Conservation (phyloP, 2,797 vertebrate species). For the Erpetoichthys calabaricus region DNA sequence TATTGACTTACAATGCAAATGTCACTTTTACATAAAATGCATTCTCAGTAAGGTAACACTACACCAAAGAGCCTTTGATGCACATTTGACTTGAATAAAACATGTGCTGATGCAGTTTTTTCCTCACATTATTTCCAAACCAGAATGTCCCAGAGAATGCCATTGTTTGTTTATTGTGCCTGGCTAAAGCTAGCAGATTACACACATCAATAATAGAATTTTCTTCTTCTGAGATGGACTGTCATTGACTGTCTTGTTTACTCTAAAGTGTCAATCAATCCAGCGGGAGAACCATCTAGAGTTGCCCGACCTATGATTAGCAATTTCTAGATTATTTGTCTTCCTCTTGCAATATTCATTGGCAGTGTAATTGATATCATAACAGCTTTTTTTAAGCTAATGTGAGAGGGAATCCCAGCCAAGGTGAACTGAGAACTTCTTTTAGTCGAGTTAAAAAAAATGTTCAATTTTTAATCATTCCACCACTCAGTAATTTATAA, state of each 20-base stretch:
- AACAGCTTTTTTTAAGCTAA: conserved; percentile 29
- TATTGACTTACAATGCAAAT: not conserved
- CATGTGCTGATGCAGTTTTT: too few relatives aligned
- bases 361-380: conserved; percentile 34
- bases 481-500: conserved; percentile 53
- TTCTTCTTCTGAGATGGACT: conserved; percentile 32
- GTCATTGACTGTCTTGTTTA: conserved; percentile 26
- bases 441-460: conserved; percentile 32
- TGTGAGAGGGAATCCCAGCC: conserved; percentile 21
- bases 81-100: too few relatives aligned
- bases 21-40: not conserved
- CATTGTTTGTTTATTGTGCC: conserved; percentile 12
- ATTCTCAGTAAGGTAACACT: not conserved
- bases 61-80: not conserved
- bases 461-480: conserved; percentile 48
- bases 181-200: conserved; percentile 19
- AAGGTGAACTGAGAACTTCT: conserved; percentile 28
- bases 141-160: not conserved
- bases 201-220: conserved; percentile 18
- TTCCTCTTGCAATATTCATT: conserved; percentile 50
- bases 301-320: conserved; percentile 46
- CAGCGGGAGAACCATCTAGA: conserved; percentile 31
- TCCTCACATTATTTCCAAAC: too few relatives aligned
- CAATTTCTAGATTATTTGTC: conserved; percentile 41
- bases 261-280: conserved; percentile 34